A percentile compares a stretch with the other conserved stretches of the same genome.
Conservation (phyloP, 2,113 vertebrate genomes). For the Helogale parvula region DNA sequence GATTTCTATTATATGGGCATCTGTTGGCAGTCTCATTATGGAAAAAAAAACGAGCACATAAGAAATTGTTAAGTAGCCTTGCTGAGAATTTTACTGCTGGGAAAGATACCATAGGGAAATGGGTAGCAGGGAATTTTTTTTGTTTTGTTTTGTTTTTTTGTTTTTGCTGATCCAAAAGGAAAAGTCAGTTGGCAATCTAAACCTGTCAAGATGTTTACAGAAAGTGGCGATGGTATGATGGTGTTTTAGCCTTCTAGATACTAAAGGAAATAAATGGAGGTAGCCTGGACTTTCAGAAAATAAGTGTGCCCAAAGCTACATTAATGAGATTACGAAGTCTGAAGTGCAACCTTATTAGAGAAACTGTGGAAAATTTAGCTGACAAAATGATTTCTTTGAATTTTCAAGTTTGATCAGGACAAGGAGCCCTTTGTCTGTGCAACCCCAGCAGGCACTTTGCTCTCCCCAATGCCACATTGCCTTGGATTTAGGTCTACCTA, state of each 20-base stretch:
- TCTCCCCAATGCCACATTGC: not conserved
- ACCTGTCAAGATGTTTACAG: not conserved
- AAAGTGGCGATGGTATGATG: not conserved
- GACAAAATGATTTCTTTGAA: constrained; percentile 22
- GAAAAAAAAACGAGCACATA: not conserved
- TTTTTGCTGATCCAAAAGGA: not conserved
- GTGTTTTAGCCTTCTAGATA: constrained; percentile 15
- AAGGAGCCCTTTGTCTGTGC: not conserved
- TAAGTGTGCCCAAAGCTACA: not conserved
- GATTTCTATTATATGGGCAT: not conserved
- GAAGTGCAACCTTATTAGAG: not conserved
- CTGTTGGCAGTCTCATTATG: not conserved
- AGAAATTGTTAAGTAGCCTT: not conserved
- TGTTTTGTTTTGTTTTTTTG: not conserved
- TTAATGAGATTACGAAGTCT: constrained; percentile 41
- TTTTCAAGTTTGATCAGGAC: not conserved
- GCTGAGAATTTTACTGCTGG: constrained; percentile 21
- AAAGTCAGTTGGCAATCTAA: constrained; percentile 1
- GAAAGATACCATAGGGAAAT: constrained; percentile 6
- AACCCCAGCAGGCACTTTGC: not conserved
- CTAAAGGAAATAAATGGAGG: not conserved
- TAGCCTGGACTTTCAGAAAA: not conserved
- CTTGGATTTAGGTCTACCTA: not conserved
- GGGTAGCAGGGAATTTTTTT: not conserved
- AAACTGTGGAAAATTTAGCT: not conserved